Percentiles rank a stretch among this genome's conserved stretches.
Conservation (phyloP, 1,140 invertebrate genomes). For the Eumaeus atala region DNA sequence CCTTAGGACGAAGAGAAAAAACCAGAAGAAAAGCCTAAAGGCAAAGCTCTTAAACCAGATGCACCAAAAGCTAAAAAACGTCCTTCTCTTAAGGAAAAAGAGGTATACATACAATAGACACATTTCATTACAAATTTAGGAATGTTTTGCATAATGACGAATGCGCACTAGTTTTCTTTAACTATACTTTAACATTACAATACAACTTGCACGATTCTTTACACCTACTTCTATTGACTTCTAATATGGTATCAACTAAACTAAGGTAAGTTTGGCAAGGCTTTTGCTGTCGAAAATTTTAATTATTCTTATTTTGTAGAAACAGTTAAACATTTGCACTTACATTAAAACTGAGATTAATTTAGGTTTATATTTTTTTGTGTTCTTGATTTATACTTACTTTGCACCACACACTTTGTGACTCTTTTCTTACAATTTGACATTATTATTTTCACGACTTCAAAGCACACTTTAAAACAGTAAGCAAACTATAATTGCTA, state of each 20-base stretch:
- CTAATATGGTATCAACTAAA: background rate
- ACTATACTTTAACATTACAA: slow-evolving; percentile 1
- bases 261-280: slow-evolving; percentile 1
- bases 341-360: background rate
- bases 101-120: slow-evolving; percentile 31
- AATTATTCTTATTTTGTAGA: background rate
- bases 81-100: slow-evolving; percentile 59
- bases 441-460: background rate
- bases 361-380: slow-evolving; percentile 1
- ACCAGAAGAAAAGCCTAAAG: slow-evolving; percentile 62
- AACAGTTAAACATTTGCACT: background rate
- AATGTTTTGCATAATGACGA: background rate
- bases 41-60: slow-evolving; percentile 54
- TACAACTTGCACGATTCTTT: slow-evolving; percentile 1
- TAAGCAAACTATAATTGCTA: too few relatives aligned
- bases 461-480: too few relatives aligned
- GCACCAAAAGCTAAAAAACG: slow-evolving; percentile 60
- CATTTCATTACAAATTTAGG: background rate
- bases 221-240: slow-evolving; percentile 5
- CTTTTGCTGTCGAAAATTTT: background rate
- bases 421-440: slow-evolving; percentile 1
- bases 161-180: background rate
- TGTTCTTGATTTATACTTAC: background rate
- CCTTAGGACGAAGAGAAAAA: slow-evolving; percentile 61
- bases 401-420: background rate